These are phyloP conservation scores for Saguinus imperator DNA, from an alignment of 2,113 vertebrate genomes.

Conservation along the genomic window DNA sequence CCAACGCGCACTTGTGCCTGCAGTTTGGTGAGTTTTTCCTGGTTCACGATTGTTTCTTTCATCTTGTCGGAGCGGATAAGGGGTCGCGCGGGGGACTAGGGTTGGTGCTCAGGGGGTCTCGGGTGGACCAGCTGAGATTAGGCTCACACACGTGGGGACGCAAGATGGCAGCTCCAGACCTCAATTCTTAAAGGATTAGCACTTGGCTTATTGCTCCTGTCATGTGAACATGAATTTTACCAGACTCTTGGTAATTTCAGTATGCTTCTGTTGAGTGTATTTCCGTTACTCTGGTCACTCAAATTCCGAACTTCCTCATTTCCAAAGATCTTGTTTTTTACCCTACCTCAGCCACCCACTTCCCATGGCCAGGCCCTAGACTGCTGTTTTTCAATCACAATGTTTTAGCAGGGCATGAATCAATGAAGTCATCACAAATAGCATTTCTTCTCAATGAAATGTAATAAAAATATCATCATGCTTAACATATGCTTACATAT, in stretches of 20 bases:
- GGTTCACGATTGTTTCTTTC: no score
- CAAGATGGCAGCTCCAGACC: no score
- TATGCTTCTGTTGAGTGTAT: background rate
- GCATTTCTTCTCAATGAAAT: conserved; percentile 10
- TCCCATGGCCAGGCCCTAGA: background rate
- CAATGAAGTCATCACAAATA: background rate
- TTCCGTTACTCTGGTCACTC: background rate
- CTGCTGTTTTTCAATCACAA: background rate
- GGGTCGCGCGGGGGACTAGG: no score
- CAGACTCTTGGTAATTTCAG: background rate
- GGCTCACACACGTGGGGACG: no score
- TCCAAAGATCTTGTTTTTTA: conserved; percentile 17
- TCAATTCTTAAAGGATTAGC: conserved; percentile 6
- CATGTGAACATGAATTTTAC: background rate
- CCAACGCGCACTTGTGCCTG: no score
- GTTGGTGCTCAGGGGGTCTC: no score
- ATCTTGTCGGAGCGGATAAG: no score
- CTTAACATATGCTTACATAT: background rate
- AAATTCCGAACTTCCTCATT: background rate
- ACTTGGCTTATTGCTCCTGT: background rate
- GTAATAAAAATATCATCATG: background rate
- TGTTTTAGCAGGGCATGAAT: background rate
- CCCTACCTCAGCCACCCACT: background rate
- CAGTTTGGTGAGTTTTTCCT: no score
- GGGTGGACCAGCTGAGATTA: no score